These are phyloP conservation scores for Ornithoptera alexandrae DNA, from an alignment of 2,888 invertebrate genomes.

Conservation along the genomic window DNA sequence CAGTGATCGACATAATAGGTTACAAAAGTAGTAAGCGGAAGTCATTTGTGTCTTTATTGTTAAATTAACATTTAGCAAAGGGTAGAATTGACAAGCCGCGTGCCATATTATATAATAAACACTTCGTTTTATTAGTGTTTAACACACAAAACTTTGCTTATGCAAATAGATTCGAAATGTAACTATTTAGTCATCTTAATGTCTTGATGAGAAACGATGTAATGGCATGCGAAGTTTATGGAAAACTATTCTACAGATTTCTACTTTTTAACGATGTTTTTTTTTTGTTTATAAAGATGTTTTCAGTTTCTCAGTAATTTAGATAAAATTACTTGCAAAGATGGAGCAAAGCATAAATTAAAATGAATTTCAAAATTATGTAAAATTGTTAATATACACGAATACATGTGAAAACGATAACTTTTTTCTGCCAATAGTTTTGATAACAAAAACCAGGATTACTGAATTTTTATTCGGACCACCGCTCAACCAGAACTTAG, in stretches of 20 bases:
- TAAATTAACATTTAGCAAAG: constrained; percentile 1
- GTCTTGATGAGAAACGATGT: not conserved
- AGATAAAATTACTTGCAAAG: not conserved
- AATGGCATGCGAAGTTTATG: not conserved
- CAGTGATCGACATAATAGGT: not conserved
- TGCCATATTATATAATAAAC: constrained; percentile 15
- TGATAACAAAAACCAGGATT: too few relatives aligned
- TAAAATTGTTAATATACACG: too few relatives aligned
- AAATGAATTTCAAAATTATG: too few relatives aligned
- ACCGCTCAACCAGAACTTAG: too few relatives aligned
- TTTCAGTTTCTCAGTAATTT: not conserved
- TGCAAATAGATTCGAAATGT: not conserved
- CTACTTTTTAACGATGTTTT: not conserved
- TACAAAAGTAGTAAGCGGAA: constrained; percentile 6
- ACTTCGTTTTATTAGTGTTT: constrained; percentile 15
- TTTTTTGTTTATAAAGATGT: too few relatives aligned
- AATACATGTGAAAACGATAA: too few relatives aligned
- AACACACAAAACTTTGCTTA: constrained; percentile 3
- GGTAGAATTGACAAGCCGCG: constrained; percentile 3
- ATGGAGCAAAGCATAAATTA: too few relatives aligned
- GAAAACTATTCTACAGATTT: not conserved
- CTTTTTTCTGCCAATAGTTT: too few relatives aligned
- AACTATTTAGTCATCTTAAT: not conserved
- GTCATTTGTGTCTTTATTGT: not conserved
- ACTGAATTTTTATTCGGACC: too few relatives aligned